phyloP scores from a whole-genome alignment of 2,797 vertebrate species.

The Buceros bicornis region DNA sequence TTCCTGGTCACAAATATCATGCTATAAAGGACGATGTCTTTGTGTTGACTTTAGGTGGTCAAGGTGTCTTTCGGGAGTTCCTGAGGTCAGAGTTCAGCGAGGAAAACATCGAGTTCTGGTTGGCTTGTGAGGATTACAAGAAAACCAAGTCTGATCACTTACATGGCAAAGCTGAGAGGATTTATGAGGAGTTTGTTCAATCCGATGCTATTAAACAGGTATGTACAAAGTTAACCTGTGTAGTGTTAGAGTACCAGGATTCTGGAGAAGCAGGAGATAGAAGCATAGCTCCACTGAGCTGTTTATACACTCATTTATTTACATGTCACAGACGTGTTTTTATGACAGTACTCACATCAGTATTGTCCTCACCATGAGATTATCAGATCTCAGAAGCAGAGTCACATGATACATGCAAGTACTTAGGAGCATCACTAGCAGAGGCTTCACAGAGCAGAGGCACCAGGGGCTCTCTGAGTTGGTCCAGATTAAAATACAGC shows the following conservation, averaged over 20 bases:
- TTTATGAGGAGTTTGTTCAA: conserved; percentile 82
- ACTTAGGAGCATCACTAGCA: neutral
- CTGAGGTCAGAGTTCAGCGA: conserved; percentile 84
- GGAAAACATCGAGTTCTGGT: conserved; percentile 85
- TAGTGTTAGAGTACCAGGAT: neutral
- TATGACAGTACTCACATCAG: neutral
- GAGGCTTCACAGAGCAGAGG: neutral
- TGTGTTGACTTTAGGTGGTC: conserved; percentile 73
- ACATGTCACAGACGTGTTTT: neutral
- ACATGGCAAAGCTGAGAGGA: conserved; percentile 79
- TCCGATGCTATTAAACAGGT: conserved; percentile 82
- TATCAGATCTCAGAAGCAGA: neutral
- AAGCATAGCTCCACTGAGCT: neutral
- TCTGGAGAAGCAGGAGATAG: neutral
- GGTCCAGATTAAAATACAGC: neutral
- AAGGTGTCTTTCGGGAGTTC: conserved; percentile 78
- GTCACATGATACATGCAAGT: neutral
- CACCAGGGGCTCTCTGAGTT: neutral
- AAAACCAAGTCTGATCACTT: conserved; percentile 76
- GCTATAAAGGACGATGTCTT: neutral
- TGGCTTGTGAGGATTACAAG: conserved; percentile 85
- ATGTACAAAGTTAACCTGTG: neutral
- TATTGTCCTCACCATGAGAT: neutral
- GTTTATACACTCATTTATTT: neutral
- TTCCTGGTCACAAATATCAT: neutral